Conservation (phyloP, 2,113 vertebrate genomes). For the Pimephales promelas region DNA sequence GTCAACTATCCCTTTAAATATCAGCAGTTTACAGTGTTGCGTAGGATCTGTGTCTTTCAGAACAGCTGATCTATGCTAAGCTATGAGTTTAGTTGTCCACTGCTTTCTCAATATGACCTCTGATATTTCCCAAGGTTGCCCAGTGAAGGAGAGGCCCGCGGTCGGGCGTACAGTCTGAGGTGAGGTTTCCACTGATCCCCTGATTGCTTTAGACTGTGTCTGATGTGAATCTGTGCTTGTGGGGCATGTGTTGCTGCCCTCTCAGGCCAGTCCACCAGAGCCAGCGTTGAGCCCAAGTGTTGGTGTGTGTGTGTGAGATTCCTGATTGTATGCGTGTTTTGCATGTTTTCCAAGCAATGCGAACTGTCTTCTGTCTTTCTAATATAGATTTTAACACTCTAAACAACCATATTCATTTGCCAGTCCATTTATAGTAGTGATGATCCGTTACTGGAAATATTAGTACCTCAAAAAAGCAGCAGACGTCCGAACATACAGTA, state of each 20-base stretch:
- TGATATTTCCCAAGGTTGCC: slow-evolving; percentile 56
- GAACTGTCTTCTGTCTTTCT: neutral
- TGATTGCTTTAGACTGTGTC: neutral
- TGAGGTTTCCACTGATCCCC: slow-evolving; percentile 38
- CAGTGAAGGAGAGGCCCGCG: slow-evolving; percentile 53
- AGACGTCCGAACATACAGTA: neutral
- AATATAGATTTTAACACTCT: neutral
- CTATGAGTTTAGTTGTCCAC: slow-evolving; percentile 18
- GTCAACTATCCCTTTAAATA: too few species aligned
- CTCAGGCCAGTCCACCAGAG: neutral
- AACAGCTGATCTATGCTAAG: neutral
- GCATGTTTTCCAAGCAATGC: neutral
- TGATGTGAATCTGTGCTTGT: neutral
- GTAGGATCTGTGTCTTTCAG: neutral
- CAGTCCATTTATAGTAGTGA: neutral
- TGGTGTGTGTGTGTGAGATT: neutral
- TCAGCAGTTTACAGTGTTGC: neutral
- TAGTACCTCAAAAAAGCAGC: neutral
- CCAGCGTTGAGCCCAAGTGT: neutral
- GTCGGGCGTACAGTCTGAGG: slow-evolving; percentile 56
- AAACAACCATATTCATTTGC: neutral
- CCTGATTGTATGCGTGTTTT: neutral
- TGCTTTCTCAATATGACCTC: slow-evolving; percentile 45
- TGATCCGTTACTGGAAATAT: neutral
- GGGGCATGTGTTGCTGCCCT: neutral